These are phyloP conservation scores for Penaeus chinensis DNA, from an alignment of 1,140 invertebrate genomes.

Conservation along the genomic window DNA sequence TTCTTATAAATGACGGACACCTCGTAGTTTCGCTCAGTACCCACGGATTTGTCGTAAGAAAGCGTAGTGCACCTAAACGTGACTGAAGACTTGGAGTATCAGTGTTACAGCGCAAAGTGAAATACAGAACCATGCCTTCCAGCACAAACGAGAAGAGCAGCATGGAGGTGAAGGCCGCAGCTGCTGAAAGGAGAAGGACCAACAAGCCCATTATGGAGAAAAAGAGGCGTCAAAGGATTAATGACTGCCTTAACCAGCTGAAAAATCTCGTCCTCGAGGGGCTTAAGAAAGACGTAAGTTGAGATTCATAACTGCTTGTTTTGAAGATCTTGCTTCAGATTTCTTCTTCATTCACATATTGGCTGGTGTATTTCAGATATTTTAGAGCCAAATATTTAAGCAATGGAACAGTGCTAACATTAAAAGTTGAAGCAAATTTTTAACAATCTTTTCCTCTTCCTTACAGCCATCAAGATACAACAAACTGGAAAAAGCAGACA, in stretches of 20 bases:
- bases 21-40: conserved; percentile 9
- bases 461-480: conserved; percentile 50
- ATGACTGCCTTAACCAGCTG: conserved; percentile 90
- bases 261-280: conserved; percentile 73
- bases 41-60: conserved; percentile 18
- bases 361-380: too few relatives aligned
- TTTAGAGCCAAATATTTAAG: too few relatives aligned
- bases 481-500: conserved; percentile 89
- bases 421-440: neutral
- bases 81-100: neutral
- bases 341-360: too few relatives aligned
- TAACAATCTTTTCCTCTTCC: conserved; percentile 67
- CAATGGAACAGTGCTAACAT: too few relatives aligned
- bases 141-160: conserved; percentile 39
- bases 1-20: conserved; percentile 42
- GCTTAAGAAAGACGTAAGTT: conserved; percentile 72
- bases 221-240: conserved; percentile 86
- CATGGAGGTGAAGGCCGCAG: conserved; percentile 43
- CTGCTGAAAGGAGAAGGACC: conserved; percentile 41
- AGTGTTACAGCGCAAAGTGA: conserved; percentile 32
- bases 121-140: conserved; percentile 37
- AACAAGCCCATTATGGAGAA: conserved; percentile 63
- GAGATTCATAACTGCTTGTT: too few relatives aligned
- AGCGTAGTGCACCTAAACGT: neutral
- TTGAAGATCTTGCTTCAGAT: too few relatives aligned